phyloP scores from a whole-genome alignment of 2,113 vertebrate genomes.

The Anseranas semipalmata region DNA sequence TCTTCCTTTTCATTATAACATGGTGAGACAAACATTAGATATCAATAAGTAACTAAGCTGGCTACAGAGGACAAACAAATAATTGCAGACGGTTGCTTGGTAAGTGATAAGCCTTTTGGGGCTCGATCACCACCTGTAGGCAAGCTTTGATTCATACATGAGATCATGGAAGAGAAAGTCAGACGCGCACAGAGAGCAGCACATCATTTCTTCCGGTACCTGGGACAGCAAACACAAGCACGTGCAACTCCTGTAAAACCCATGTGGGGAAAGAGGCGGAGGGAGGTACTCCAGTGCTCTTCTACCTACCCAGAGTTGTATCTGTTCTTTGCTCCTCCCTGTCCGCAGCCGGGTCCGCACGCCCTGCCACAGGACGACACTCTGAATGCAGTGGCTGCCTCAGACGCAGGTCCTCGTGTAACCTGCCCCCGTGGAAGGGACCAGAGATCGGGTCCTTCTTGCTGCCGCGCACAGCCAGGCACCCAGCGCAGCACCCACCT shows the following conservation, averaged over 20 bases:
- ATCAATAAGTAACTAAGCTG: slow-evolving; percentile 50
- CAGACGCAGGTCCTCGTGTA: background rate
- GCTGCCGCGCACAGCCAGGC: too few relatives aligned
- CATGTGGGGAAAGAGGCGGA: background rate
- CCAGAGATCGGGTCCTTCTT: background rate
- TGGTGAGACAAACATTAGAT: slow-evolving; percentile 42
- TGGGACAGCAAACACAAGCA: slow-evolving; percentile 16
- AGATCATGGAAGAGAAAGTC: background rate
- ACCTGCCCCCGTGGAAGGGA: background rate
- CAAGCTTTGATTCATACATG: slow-evolving; percentile 47
- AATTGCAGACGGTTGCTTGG: slow-evolving; percentile 29
- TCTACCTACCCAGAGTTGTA: background rate
- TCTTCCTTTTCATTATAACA: slow-evolving; percentile 45
- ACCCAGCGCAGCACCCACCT: background rate
- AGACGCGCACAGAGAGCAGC: background rate
- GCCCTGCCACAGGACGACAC: background rate
- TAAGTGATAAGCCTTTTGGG: slow-evolving; percentile 41
- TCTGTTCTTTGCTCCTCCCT: background rate
- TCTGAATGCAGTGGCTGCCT: background rate
- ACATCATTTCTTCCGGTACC: background rate
- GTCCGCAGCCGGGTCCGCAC: background rate
- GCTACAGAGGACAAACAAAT: slow-evolving; percentile 52
- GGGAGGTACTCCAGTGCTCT: background rate
- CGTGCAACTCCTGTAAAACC: background rate
- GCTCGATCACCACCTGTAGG: slow-evolving; percentile 58